Conservation (phyloP, 1,140 invertebrate genomes). For the Lordiphosa mommai region DNA sequence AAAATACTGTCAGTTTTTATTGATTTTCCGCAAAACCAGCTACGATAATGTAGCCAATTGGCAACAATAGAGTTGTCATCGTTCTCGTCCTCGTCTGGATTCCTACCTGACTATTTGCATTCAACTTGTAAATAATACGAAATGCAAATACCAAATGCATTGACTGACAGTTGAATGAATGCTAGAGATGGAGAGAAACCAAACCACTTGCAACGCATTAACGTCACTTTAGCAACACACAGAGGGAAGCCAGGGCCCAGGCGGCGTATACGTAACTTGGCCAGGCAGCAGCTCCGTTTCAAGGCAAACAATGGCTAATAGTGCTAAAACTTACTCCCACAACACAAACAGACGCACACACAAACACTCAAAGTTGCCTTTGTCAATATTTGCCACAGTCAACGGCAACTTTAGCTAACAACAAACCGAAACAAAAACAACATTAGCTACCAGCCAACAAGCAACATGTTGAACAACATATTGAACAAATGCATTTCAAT, state of each 20-base stretch:
- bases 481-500: slow-evolving; percentile 76
- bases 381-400: slow-evolving; percentile 73
- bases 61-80: slow-evolving; percentile 50
- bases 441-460: slow-evolving; percentile 38
- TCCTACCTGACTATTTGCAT: slow-evolving; percentile 67
- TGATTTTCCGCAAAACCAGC: slow-evolving; percentile 26
- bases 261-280: slow-evolving; percentile 31
- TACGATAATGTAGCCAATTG: slow-evolving; percentile 50
- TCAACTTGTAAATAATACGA: slow-evolving; percentile 70
- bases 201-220: slow-evolving; percentile 75
- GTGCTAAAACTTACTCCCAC: slow-evolving; percentile 73
- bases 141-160: slow-evolving; percentile 61
- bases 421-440: slow-evolving; percentile 37
- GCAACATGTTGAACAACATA: slow-evolving; percentile 72
- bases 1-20: slow-evolving; percentile 68
- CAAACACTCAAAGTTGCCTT: slow-evolving; percentile 36
- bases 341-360: slow-evolving; percentile 19
- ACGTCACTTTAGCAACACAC: slow-evolving; percentile 57
- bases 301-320: slow-evolving; percentile 74
- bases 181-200: slow-evolving; percentile 29
- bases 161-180: slow-evolving; percentile 26
- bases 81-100: slow-evolving; percentile 15
- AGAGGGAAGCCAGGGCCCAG: slow-evolving; percentile 11
- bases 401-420: slow-evolving; percentile 66
- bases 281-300: slow-evolving; percentile 56